Conservation (phyloP, 2,797 vertebrate genomes). For the Esox masquinongy region DNA sequence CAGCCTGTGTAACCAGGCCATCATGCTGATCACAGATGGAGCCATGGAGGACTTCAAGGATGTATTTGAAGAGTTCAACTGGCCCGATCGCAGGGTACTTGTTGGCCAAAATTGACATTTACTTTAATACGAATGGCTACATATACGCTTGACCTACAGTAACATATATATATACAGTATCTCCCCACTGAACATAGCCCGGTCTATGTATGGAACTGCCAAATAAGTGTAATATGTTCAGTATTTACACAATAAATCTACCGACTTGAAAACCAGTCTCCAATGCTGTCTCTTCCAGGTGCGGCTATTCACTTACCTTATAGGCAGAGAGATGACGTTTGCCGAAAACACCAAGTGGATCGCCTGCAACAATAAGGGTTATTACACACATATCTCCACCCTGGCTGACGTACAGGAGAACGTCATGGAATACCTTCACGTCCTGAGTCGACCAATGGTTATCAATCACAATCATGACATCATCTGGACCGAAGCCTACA, state of each 20-base stretch:
- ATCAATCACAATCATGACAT: conserved; percentile 96
- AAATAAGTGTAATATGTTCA: neutral
- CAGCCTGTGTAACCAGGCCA: conserved; percentile 96
- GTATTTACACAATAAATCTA: neutral
- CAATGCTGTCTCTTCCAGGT: conserved; percentile 72
- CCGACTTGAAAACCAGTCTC: neutral
- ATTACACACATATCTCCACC: conserved; percentile 95
- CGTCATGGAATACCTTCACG: conserved; percentile 97
- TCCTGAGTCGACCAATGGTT: conserved; percentile 97
- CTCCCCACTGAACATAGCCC: neutral
- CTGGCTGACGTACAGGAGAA: conserved; percentile 97
- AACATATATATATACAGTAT: neutral
- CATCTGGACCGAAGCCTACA: conserved; percentile 98
- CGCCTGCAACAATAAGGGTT: conserved; percentile 98
- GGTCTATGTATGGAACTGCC: neutral
- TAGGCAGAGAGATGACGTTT: conserved; percentile 94
- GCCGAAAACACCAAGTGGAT: conserved; percentile 95
- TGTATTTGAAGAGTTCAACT: conserved; percentile 94
- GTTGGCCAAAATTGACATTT: conserved; percentile 3
- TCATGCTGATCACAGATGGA: conserved; percentile 98
- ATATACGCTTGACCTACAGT: neutral
- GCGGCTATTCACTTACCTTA: conserved; percentile 95
- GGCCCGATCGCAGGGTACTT: conserved; percentile 89
- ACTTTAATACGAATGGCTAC: neutral
- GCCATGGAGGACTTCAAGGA: conserved; percentile 93